These are phyloP conservation scores for Hydrotaea diabolus DNA, from an alignment of 2,888 invertebrate genomes.

Conservation along the genomic window DNA sequence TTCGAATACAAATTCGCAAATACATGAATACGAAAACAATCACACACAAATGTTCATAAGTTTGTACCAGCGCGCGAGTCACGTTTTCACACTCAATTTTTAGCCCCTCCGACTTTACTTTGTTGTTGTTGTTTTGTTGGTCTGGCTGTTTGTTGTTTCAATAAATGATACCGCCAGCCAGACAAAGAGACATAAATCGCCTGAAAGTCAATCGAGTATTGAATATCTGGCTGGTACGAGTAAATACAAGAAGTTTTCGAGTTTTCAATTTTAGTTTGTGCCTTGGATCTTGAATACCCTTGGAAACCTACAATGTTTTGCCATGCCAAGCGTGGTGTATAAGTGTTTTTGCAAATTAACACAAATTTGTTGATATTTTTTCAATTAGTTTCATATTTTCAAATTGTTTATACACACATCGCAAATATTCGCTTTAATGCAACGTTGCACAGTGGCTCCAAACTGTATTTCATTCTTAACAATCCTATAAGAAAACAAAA, in stretches of 20 bases:
- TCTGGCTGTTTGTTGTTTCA: neutral
- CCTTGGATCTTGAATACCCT: neutral
- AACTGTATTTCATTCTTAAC: too few species aligned
- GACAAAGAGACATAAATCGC: neutral
- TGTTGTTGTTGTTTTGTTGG: neutral
- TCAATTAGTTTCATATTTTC: conserved; percentile 55
- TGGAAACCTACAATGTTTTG: neutral
- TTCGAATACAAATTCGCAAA: conserved; percentile 5
- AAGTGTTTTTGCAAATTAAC: conserved; percentile 61
- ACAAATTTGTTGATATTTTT: conserved; percentile 61
- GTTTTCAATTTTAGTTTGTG: neutral
- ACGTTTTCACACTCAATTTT: conserved; percentile 56
- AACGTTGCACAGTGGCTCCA: neutral
- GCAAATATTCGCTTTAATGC: neutral
- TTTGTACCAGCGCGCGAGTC: conserved; percentile 33
- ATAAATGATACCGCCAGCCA: neutral
- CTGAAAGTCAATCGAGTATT: neutral
- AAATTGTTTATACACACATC: conserved; percentile 7
- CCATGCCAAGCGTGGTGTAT: neutral
- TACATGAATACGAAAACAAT: conserved; percentile 5
- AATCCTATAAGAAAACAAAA: too few species aligned
- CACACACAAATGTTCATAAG: neutral
- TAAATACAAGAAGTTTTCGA: neutral
- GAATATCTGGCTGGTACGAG: conserved; percentile 24
- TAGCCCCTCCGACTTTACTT: neutral